Percentiles rank a stretch among this genome's conserved stretches.
phyloP scores from a whole-genome alignment of 2,113 vertebrate genomes.

The Polypterus senegalus region DNA sequence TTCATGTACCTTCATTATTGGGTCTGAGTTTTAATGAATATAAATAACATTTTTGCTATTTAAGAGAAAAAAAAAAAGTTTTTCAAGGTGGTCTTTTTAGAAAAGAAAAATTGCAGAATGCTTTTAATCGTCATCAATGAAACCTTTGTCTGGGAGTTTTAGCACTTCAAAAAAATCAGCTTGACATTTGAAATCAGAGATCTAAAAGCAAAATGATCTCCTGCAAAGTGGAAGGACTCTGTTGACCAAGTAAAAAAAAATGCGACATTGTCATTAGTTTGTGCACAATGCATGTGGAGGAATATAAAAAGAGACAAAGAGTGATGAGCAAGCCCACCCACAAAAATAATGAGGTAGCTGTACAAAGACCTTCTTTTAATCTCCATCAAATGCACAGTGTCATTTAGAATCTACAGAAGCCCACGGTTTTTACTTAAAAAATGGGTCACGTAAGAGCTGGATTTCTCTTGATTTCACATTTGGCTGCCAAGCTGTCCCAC shows the following conservation, averaged over 20 bases:
- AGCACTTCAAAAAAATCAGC: too few species aligned
- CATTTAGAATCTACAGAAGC: neutral
- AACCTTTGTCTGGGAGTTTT: too few species aligned
- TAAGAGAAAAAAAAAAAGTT: too few species aligned
- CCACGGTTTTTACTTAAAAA: slow-evolving; percentile 2
- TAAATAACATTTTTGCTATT: too few species aligned
- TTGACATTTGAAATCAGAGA: too few species aligned
- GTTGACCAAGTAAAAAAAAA: neutral
- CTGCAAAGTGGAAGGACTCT: neutral
- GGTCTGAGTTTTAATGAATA: too few species aligned
- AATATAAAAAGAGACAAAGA: neutral
- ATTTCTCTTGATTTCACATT: slow-evolving; percentile 18
- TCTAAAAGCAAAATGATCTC: too few species aligned
- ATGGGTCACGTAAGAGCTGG: slow-evolving; percentile 26
- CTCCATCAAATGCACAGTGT: neutral
- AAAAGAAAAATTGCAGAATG: too few species aligned
- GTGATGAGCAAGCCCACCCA: neutral
- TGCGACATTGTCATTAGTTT: neutral
- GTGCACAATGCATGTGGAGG: neutral
- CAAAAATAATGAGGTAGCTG: neutral
- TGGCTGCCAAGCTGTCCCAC: slow-evolving; percentile 19
- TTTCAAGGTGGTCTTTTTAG: too few species aligned
- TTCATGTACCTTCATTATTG: too few species aligned
- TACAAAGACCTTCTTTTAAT: slow-evolving; percentile 6
- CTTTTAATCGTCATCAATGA: too few species aligned